Evolutionary conservation across 2,113 vertebrate species (phyloP), one percentile per base, ranked within the genome.

Genomic region (Pterocles orientalis): DNA sequence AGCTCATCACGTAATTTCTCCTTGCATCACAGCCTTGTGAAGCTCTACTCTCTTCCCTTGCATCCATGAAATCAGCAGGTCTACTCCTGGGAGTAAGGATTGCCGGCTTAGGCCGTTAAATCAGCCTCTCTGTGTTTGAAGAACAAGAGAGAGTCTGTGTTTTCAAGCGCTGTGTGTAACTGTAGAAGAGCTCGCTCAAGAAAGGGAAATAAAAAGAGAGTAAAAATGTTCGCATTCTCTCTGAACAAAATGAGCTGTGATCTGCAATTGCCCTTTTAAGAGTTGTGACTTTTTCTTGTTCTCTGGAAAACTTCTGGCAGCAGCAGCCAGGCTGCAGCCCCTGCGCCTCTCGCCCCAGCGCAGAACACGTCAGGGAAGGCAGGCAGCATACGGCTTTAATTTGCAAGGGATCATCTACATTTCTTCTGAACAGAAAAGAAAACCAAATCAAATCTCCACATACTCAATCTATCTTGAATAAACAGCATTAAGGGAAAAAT

Each of bases 341-440:
- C 85, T 64, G 86, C 1, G 83, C 86, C 84, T 69, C 79, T 95
- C 86, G 84, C 80, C 93, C 96, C 95, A 84, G 95, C 36, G 1
- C 82, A 94, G 62, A 89, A 53, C 69, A 80, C 48, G 88, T 94
- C 81, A 94, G 87, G 87, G 84, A 96, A 86, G 71, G 82, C 80
- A 90, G 47, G 81, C 86, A 96, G 95, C 96, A 97, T 68, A 86
- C 71, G 93, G 96, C 95, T 98, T 98, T 93, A 94, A 98, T 97
- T 98, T 98, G 91, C 82, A 90, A 97, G 95, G 95, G 90, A 97
- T 97, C 96, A 94, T 97, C 97, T 97, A 92, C 76, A 92, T 97
- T 98, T 98, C 96, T 95, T 92, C 90, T 80, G 78, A 95, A 88
- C n/a, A 93, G 91, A 94, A 92, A 88, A 92, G 76, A 92, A 89